phyloP scores from a whole-genome alignment of 1,140 invertebrate genomes.

The Pseudachorutes palmiensis region DNA sequence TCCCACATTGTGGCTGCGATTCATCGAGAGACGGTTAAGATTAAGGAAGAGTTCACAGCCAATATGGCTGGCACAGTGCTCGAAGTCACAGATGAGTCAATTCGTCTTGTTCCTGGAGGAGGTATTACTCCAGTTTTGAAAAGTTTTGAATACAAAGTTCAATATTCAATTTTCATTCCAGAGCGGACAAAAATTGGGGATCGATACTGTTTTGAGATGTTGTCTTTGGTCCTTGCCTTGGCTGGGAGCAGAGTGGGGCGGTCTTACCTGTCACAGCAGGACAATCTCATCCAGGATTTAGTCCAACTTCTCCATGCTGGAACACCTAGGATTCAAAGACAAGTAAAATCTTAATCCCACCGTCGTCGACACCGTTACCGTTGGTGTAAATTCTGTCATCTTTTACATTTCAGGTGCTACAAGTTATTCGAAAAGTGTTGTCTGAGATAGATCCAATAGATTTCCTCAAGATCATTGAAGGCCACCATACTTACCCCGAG shows the following conservation, averaged over 20 bases:
- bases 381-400: conserved; percentile 14
- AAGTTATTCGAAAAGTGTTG: conserved; percentile 68
- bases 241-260: conserved; percentile 85
- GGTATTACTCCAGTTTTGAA: neutral
- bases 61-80: conserved; percentile 37
- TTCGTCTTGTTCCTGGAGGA: conserved; percentile 26
- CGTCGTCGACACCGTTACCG: neutral
- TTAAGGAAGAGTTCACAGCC: conserved; percentile 81
- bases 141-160: too few relatives aligned
- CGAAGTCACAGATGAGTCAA: conserved; percentile 31
- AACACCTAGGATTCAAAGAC: conserved; percentile 85
- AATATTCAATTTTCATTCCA: conserved; percentile 11
- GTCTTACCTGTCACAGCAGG: conserved; percentile 80
- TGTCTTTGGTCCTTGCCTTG: conserved; percentile 86
- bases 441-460: conserved; percentile 65
- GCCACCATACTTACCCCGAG: conserved; percentile 44
- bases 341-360: conserved; percentile 59
- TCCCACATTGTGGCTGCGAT: conserved; percentile 90
- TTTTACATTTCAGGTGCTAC: conserved; percentile 52
- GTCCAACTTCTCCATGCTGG: conserved; percentile 84
- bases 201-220: conserved; percentile 95
- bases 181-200: conserved; percentile 53
- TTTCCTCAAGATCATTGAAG: conserved; percentile 58
- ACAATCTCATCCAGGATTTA: conserved; percentile 71
- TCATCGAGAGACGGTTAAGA: conserved; percentile 69